phyloP scores from a whole-genome alignment of 2,888 invertebrate species.

The Leptinotarsa juncta region DNA sequence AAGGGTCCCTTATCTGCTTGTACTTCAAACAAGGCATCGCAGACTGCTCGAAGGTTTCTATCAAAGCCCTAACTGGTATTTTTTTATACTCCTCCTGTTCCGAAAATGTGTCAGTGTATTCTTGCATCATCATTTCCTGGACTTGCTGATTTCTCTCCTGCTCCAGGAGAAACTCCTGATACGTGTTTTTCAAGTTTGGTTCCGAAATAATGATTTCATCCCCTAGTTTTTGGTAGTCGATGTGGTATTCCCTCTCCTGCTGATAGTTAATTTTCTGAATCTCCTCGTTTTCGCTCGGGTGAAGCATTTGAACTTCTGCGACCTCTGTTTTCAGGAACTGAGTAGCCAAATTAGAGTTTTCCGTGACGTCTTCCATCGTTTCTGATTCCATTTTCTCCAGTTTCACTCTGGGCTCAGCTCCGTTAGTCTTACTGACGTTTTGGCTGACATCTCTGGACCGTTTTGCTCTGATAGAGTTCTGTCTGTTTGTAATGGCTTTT shows the following conservation, averaged over 20 bases:
- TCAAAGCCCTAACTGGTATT: constrained; percentile 67
- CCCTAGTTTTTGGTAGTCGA: constrained; percentile 60
- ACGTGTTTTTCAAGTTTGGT: constrained; percentile 22
- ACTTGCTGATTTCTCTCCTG: constrained; percentile 28
- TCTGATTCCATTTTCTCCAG: constrained; percentile 51
- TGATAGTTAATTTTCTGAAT: constrained; percentile 62
- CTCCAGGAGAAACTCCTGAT: constrained; percentile 27
- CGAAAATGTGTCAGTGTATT: constrained; percentile 9
- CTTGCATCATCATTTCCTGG: background rate
- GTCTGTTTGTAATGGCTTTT: constrained; percentile 60
- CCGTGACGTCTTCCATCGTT: constrained; percentile 45
- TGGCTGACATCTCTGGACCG: constrained; percentile 49
- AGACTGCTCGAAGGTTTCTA: constrained; percentile 74
- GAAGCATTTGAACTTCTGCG: constrained; percentile 57
- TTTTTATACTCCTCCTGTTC: constrained; percentile 58
- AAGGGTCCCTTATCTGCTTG: constrained; percentile 66
- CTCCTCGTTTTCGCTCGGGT: constrained; percentile 59
- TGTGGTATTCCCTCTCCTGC: constrained; percentile 59
- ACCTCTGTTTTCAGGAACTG: constrained; percentile 55
- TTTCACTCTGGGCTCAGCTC: constrained; percentile 50
- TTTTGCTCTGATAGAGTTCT: constrained; percentile 57
- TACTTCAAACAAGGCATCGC: constrained; percentile 69
- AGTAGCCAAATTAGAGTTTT: constrained; percentile 51
- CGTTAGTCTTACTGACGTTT: constrained; percentile 43
- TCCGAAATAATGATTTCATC: constrained; percentile 55